A percentile compares a stretch with the other conserved stretches of the same genome.
Evolutionary conservation across 1,140 invertebrate genomes (phyloP).

Genomic region (Platyura marginata): DNA sequence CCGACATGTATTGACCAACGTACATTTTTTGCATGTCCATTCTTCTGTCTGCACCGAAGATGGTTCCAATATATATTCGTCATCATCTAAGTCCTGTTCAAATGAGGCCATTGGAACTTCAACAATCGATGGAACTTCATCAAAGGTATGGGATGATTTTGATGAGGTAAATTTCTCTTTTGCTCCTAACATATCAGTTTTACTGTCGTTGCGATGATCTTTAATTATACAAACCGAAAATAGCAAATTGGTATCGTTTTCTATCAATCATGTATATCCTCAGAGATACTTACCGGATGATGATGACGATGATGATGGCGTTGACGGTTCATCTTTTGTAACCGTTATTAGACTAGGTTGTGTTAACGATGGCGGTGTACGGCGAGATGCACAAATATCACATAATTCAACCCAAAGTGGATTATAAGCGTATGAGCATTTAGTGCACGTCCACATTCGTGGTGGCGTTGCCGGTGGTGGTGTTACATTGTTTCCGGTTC

Average conservation of each 20-base stretch:
- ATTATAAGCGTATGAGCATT: conserved; percentile 78
- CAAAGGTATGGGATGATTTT: conserved; percentile 4
- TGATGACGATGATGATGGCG: background rate
- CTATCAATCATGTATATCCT: too few species aligned
- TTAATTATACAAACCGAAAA: too few species aligned
- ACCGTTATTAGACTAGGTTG: conserved; percentile 48
- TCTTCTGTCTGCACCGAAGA: conserved; percentile 19
- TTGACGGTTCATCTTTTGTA: conserved; percentile 33
- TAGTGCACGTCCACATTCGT: conserved; percentile 70
- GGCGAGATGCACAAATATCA: conserved; percentile 54
- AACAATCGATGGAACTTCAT: conserved; percentile 5
- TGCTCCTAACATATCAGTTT: too few species aligned
- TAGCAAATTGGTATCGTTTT: too few species aligned
- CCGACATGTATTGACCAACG: conserved; percentile 52
- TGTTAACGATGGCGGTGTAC: conserved; percentile 39
- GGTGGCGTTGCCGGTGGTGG: conserved; percentile 5
- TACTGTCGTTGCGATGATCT: too few species aligned
- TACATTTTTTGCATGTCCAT: conserved; percentile 80
- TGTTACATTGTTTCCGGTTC: background rate
- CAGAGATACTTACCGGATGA: too few species aligned
- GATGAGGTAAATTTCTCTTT: conserved; percentile 5
- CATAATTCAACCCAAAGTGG: conserved; percentile 55
- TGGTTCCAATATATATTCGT: background rate
- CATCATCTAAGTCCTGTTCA: conserved; percentile 28
- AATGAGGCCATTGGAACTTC: conserved; percentile 23